Evolutionary conservation across 2,113 vertebrate genomes (phyloP).

Genomic region (Neopipo cinnamomea): DNA sequence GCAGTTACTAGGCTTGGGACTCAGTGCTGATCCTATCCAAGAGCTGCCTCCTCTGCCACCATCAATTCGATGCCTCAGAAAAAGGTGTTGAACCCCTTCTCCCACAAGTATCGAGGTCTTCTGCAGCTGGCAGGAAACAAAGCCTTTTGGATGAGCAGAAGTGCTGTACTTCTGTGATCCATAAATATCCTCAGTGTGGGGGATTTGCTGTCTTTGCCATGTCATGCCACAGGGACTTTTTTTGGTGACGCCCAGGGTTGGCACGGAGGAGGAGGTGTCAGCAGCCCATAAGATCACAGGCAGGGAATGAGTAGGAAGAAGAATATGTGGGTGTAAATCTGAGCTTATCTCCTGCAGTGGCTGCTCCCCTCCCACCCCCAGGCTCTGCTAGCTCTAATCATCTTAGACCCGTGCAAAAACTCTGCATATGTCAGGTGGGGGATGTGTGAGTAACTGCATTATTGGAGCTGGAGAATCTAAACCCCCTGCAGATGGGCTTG

Average conservation of each 20-base stretch:
- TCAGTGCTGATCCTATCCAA: fast-evolving
- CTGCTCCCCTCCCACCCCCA: background rate
- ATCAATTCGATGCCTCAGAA: background rate
- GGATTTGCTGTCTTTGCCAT: background rate
- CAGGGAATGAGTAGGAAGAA: background rate
- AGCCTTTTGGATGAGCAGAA: background rate
- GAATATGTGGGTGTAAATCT: background rate
- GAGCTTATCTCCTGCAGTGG: background rate
- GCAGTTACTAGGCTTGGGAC: background rate
- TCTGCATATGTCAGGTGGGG: background rate
- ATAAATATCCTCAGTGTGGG: background rate
- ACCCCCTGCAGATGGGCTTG: background rate
- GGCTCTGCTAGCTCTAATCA: background rate
- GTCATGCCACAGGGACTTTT: background rate
- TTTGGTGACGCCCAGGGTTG: background rate
- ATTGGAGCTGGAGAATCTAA: background rate
- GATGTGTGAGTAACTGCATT: background rate
- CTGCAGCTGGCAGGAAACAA: background rate
- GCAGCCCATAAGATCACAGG: background rate
- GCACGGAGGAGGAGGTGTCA: background rate
- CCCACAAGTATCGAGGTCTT: background rate
- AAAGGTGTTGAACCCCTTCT: background rate
- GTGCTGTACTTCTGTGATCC: background rate
- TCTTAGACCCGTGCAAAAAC: background rate
- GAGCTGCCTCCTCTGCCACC: background rate